Base-by-base conservation (phyloP, 2,797 vertebrate species). In the Oreochromis grahami region DNA sequence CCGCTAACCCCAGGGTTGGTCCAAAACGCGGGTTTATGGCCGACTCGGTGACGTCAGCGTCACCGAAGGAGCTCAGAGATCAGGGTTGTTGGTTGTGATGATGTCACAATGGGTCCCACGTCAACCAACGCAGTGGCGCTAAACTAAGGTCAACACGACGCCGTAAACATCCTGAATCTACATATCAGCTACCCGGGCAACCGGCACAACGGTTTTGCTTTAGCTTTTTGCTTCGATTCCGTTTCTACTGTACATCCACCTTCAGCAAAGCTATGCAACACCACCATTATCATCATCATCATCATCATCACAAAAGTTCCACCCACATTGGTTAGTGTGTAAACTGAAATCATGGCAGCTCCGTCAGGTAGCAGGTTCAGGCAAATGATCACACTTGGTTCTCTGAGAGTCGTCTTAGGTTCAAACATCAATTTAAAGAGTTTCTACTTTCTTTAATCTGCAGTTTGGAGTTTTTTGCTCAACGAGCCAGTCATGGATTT, bases 301-400 rank as follows among this genome's bases (percentile, higher is more conserved):
- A 10, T 8, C 48, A 19, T 38, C 60, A 7, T 29, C 52, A 86
- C 9, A 76, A 41, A 89, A 89, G 88, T 86, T 81, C 24, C 78
- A 53, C 78, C 34, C 83, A 91, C 79, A 63, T 68, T 76, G 1
- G 83, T 91, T 90, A 93, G 88, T 91, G 7, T 45, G 36, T 26
- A 1, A 15, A 34, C 9, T 14, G 82, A 56, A 65, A 82, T 87
- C 53, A 45, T 8, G 34, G 52, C 72, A 6, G 45, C 76, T 29
- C 63, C 63, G 87, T 6, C 86, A 91, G 92, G 91, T 34, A 90
- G 93, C 95, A 92, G 78, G 43, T 80, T 93, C 92, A 41, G 93
- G 94, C 93, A 94, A 93, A 94, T 83, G 13, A 60, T 86, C 86
- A 92, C 88, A 87, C 52, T 88, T 83, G 83, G 91, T 93, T 88